Evolutionary conservation across 2,888 invertebrate genomes (phyloP).

Genomic region (Tipula lateralis): DNA sequence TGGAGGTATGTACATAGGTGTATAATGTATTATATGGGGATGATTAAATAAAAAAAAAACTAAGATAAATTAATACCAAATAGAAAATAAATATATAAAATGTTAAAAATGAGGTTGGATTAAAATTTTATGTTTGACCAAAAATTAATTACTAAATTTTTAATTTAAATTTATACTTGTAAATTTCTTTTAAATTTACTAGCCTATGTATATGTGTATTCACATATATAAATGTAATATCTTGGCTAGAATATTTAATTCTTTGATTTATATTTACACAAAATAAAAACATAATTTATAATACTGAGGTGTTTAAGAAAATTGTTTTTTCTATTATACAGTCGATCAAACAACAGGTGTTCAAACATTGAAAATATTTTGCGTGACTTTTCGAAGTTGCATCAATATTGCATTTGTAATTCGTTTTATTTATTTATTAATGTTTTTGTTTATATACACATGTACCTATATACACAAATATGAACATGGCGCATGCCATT

Average conservation of each 20-base stretch:
- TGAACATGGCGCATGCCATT: not conserved
- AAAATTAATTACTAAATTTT: slow-evolving; percentile 24
- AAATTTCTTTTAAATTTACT: slow-evolving; percentile 19
- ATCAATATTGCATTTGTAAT: not conserved
- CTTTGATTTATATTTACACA: slow-evolving; percentile 11
- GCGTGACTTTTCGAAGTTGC: not conserved
- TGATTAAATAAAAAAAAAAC: not conserved
- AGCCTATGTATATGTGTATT: not conserved
- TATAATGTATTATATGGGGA: not conserved
- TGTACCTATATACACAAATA: not conserved
- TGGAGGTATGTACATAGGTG: not conserved
- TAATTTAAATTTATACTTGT: not conserved
- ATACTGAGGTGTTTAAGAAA: not conserved
- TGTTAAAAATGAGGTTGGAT: slow-evolving; percentile 11
- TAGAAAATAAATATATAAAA: not conserved
- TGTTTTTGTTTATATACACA: not conserved
- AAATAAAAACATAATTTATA: not conserved
- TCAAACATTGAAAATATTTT: not conserved
- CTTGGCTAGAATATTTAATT: slow-evolving; percentile 7
- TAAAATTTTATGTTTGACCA: slow-evolving; percentile 15
- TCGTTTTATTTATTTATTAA: not conserved
- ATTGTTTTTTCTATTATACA: not conserved
- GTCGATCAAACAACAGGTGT: not conserved
- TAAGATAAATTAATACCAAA: not conserved
- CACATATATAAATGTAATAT: not conserved